phyloP scores from a whole-genome alignment of 2,797 vertebrate genomes.

The Holocentrus rufus region DNA sequence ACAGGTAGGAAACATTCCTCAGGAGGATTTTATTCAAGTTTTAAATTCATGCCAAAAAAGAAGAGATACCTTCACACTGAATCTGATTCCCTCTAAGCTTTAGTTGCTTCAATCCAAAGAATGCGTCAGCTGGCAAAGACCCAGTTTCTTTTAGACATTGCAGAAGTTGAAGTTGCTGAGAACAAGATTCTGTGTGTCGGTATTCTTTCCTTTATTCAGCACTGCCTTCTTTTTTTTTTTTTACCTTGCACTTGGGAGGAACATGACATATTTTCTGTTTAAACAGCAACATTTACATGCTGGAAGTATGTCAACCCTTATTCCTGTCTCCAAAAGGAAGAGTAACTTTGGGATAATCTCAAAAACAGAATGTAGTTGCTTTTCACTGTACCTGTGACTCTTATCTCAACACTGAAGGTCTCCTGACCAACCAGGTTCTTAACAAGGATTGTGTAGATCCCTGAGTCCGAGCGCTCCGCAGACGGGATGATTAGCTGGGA shows the following conservation, averaged over 20 bases:
- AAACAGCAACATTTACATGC: not conserved
- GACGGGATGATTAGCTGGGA: conserved; percentile 84
- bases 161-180: not conserved
- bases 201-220: not conserved
- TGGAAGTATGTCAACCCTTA: not conserved
- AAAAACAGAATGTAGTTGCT: not conserved
- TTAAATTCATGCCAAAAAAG: not conserved
- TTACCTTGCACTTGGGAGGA: not conserved
- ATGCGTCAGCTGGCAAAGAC: too few species aligned
- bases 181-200: not conserved
- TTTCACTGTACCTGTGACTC: conserved; percentile 85
- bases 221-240: not conserved
- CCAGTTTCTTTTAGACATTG: not conserved
- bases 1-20: conserved; percentile 12
- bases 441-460: conserved; percentile 84
- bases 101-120: not conserved
- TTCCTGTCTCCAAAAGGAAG: not conserved
- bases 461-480: conserved; percentile 81
- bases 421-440: conserved; percentile 81
- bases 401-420: conserved; percentile 82
- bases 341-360: not conserved
- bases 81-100: not conserved
- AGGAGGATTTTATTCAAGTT: too few species aligned
- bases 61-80: not conserved
- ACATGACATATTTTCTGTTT: not conserved